Conservation (phyloP, 2,888 invertebrate species). For the Temnothorax rugatulus region DNA sequence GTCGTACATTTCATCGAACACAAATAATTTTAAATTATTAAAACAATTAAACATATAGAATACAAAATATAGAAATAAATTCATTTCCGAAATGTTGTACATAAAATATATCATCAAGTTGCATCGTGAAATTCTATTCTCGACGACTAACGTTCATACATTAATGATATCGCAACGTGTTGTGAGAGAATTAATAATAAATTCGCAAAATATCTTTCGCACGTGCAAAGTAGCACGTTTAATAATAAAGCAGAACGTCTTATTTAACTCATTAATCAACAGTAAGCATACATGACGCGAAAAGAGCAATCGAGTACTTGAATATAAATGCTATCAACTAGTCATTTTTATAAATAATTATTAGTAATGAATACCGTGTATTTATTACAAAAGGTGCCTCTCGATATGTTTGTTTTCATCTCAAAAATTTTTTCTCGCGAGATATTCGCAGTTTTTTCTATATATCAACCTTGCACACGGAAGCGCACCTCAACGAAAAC, state of each 20-base stretch:
- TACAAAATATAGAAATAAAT: not conserved
- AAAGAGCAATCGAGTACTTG: not conserved
- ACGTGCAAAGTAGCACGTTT: not conserved
- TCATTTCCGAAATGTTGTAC: not conserved
- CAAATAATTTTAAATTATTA: not conserved
- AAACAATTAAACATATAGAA: not conserved
- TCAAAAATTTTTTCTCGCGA: not conserved
- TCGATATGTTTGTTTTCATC: not conserved
- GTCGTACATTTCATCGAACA: not conserved
- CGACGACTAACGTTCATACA: not conserved
- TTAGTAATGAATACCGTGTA: not conserved
- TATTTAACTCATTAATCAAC: not conserved
- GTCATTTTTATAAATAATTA: not conserved
- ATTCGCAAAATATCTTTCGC: not conserved
- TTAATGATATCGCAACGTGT: not conserved
- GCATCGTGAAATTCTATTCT: not conserved
- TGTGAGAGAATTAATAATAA: not conserved
- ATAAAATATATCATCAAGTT: not conserved
- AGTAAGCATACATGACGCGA: not conserved
- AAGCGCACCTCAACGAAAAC: not conserved
- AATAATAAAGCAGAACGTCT: slow-evolving; percentile 3
- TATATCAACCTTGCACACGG: not conserved
- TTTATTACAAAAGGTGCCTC: not conserved
- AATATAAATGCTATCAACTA: not conserved
- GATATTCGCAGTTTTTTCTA: not conserved